phyloP scores from a whole-genome alignment of 2,113 vertebrate species.

The Elaphurus davidianus region DNA sequence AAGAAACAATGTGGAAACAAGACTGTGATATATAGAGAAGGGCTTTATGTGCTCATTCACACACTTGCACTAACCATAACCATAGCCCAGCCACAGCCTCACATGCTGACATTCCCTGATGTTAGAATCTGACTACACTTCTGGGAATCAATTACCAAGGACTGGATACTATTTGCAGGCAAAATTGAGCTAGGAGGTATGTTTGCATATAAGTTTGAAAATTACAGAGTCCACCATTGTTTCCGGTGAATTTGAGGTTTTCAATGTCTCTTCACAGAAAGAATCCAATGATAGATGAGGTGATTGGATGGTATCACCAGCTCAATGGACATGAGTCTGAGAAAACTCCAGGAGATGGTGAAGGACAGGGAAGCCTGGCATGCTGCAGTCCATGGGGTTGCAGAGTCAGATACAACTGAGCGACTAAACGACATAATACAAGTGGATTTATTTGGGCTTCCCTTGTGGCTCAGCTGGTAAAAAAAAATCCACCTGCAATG shows the following conservation, averaged over 20 bases:
- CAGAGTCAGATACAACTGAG: not conserved
- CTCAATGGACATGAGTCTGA: not conserved
- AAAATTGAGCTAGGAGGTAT: not conserved
- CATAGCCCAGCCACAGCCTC: not conserved
- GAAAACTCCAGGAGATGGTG: not conserved
- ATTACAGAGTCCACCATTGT: not conserved
- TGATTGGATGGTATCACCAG: not conserved
- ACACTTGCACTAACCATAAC: not conserved
- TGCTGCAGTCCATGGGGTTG: not conserved
- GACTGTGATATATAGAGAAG: not conserved
- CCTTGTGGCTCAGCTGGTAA: not conserved
- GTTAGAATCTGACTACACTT: not conserved
- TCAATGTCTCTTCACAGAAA: not conserved
- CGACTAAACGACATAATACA: not conserved
- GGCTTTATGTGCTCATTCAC: not conserved
- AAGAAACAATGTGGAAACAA: not conserved
- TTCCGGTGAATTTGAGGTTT: not conserved
- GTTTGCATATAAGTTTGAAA: not conserved
- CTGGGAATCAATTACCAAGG: not conserved
- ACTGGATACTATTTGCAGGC: not conserved
- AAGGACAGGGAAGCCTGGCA: not conserved
- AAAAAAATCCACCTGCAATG: not conserved
- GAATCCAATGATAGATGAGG: not conserved
- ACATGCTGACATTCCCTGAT: too few species aligned
- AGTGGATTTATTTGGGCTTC: not conserved